phyloP scores from a whole-genome alignment of 2,113 vertebrate species.

The Mesembrinibis cayennensis region DNA sequence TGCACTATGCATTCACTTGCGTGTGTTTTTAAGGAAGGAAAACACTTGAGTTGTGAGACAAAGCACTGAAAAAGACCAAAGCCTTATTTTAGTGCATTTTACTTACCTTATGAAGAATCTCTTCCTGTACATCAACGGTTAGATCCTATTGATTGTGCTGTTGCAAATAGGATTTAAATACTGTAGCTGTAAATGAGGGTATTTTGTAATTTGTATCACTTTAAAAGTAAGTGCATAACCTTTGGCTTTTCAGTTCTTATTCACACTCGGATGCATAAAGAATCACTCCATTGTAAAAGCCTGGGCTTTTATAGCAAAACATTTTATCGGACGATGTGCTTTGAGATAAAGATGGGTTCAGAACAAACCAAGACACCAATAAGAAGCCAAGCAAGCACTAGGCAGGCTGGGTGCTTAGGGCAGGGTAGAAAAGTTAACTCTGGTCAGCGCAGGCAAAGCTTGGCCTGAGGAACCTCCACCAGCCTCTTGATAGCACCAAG shows the following conservation, averaged over 20 bases:
- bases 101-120: neutral
- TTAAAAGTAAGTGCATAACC: neutral
- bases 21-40: neutral
- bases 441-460: neutral
- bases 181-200: neutral
- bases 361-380: neutral
- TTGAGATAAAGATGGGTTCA: neutral
- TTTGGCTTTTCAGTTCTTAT: neutral
- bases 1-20: neutral
- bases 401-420: neutral
- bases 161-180: neutral
- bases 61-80: neutral
- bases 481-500: neutral
- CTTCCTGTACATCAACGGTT: neutral
- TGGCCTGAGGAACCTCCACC: neutral
- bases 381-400: neutral
- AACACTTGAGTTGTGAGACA: neutral
- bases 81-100: neutral
- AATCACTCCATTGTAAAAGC: neutral
- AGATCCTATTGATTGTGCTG: neutral
- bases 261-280: neutral
- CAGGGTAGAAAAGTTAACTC: neutral
- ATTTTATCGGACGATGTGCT: neutral
- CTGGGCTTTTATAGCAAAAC: neutral
- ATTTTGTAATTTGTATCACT: neutral